These are phyloP conservation scores for Phymanthus crucifer DNA, from an alignment of 92 coral and sea anemone genomes.

Conservation along the genomic window DNA sequence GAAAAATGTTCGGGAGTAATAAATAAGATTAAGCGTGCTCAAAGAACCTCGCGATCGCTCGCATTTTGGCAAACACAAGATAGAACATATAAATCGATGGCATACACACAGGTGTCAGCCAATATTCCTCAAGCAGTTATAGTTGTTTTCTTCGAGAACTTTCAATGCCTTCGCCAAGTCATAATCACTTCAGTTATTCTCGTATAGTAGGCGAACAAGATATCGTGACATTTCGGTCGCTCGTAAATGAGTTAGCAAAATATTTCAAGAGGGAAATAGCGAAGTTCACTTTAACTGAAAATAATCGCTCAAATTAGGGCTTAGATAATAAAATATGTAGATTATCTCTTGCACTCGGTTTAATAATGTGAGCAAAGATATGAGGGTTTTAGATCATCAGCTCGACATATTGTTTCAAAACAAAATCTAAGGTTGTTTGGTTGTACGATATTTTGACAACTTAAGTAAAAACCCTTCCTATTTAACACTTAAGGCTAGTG, in stretches of 20 bases:
- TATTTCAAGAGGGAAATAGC: slow-evolving; percentile 35
- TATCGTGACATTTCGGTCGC: slow-evolving; percentile 20
- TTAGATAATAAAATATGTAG: slow-evolving; percentile 36
- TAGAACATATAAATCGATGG: slow-evolving; percentile 5
- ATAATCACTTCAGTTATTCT: slow-evolving; percentile 22
- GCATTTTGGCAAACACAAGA: slow-evolving; percentile 6
- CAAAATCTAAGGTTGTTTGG: slow-evolving; percentile 20
- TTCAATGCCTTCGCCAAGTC: background rate
- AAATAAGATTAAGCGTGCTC: slow-evolving; percentile 9
- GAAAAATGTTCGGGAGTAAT: background rate
- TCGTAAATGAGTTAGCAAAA: slow-evolving; percentile 27
- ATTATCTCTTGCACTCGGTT: slow-evolving; percentile 8
- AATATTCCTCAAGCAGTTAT: slow-evolving; percentile 7
- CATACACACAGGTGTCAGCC: slow-evolving; percentile 26
- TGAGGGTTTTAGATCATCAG: background rate
- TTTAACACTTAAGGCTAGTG: slow-evolving; percentile 25
- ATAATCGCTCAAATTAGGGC: slow-evolving; percentile 33
- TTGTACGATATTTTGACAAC: slow-evolving; percentile 38
- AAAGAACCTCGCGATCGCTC: background rate
- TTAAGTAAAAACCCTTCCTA: slow-evolving; percentile 26
- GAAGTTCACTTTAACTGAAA: slow-evolving; percentile 5
- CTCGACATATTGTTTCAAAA: slow-evolving; percentile 27
- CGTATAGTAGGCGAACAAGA: background rate
- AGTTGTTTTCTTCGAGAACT: slow-evolving; percentile 5
- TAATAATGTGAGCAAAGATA: background rate